phyloP scores from a whole-genome alignment of 2,888 invertebrate species.

The Buathra laborator region DNA sequence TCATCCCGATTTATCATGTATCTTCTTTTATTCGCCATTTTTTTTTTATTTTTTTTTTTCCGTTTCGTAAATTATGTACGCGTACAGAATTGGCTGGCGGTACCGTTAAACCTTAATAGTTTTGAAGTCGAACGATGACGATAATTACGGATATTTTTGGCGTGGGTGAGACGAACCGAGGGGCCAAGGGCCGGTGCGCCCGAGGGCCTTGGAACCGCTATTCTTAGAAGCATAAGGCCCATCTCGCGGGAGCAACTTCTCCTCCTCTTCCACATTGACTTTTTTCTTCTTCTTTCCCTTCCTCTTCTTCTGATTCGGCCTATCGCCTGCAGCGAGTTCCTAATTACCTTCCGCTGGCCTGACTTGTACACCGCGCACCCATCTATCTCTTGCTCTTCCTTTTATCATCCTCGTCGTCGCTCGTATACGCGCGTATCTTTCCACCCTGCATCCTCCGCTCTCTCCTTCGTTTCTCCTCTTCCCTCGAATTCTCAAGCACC shows the following conservation, averaged over 20 bases:
- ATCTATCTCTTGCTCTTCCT: slow-evolving; percentile 36
- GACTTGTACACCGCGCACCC: slow-evolving; percentile 51
- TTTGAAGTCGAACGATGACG: slow-evolving; percentile 60
- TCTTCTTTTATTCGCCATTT: background rate
- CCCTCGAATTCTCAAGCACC: slow-evolving; percentile 52
- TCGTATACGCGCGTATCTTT: slow-evolving; percentile 65
- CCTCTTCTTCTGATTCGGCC: slow-evolving; percentile 53
- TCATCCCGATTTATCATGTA: slow-evolving; percentile 11
- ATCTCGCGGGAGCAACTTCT: slow-evolving; percentile 51
- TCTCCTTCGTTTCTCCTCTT: slow-evolving; percentile 46
- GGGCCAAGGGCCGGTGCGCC: slow-evolving; percentile 74
- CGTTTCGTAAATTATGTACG: slow-evolving; percentile 33
- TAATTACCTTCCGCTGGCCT: slow-evolving; percentile 75
- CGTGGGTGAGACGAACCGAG: slow-evolving; percentile 62
- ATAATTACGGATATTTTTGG: slow-evolving; percentile 70
- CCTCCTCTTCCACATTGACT: slow-evolving; percentile 39
- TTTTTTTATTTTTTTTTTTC: background rate
- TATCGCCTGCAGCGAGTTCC: slow-evolving; percentile 74
- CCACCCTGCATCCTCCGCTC: slow-evolving; percentile 59
- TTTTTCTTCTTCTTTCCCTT: slow-evolving; percentile 38
- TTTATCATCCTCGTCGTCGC: slow-evolving; percentile 16
- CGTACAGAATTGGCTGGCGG: slow-evolving; percentile 35
- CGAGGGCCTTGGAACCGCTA: slow-evolving; percentile 78
- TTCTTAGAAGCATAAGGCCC: slow-evolving; percentile 77
- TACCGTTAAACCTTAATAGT: slow-evolving; percentile 64